Evolutionary conservation across 2,888 invertebrate genomes (phyloP).

Genomic region (Poecilus cupreus): DNA sequence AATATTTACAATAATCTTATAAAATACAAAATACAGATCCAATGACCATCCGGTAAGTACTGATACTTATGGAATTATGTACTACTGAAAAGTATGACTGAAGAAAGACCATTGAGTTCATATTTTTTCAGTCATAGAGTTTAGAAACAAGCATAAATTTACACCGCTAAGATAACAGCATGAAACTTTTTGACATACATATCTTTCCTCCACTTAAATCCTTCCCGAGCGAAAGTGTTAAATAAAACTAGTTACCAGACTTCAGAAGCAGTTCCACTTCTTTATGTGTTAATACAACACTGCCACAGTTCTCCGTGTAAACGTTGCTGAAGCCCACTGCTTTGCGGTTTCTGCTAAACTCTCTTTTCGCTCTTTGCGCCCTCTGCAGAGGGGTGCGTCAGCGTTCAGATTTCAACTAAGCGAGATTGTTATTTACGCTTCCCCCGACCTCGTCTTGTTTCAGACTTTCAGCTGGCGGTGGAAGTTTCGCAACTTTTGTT

Average conservation of each 20-base stretch:
- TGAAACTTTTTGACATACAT: background rate
- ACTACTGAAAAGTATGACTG: too few species aligned
- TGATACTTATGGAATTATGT: too few species aligned
- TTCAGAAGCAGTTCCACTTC: constrained; percentile 2
- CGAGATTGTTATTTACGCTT: constrained; percentile 41
- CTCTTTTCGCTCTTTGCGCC: constrained; percentile 3
- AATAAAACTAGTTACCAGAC: constrained; percentile 23
- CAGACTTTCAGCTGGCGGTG: background rate
- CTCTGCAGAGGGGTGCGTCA: background rate
- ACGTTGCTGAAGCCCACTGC: background rate
- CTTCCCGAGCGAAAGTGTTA: background rate
- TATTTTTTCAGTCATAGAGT: too few species aligned
- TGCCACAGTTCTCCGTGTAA: background rate
- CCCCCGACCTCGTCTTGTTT: too few species aligned
- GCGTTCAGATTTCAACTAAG: constrained; percentile 23
- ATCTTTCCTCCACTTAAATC: background rate
- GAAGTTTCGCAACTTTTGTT: constrained; percentile 24
- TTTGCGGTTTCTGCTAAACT: constrained; percentile 10
- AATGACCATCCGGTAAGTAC: too few species aligned
- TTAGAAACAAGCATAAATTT: too few species aligned
- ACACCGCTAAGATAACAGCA: too few species aligned
- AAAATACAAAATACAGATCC: too few species aligned
- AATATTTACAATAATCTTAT: too few species aligned
- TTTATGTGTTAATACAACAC: constrained; percentile 22
- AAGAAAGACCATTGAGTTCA: too few species aligned